These are phyloP conservation scores for Augochlorella aurata DNA, from an alignment of 2,888 invertebrate genomes.

Conservation along the genomic window DNA sequence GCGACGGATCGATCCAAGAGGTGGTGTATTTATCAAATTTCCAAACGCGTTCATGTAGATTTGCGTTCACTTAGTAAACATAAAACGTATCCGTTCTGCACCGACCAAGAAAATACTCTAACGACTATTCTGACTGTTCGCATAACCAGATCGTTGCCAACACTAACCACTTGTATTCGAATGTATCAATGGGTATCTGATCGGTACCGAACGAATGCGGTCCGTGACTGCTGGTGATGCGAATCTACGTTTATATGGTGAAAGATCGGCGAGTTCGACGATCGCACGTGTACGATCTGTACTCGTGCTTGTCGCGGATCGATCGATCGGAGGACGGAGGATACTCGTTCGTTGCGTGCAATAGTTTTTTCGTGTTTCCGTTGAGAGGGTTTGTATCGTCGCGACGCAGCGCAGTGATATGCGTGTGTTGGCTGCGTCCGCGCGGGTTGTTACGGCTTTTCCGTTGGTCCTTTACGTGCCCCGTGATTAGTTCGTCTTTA, in stretches of 20 bases:
- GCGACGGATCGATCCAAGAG: not conserved
- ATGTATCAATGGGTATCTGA: not conserved
- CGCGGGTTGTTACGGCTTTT: constrained; percentile 51
- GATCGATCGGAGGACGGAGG: constrained; percentile 32
- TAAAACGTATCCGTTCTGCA: too few relatives aligned
- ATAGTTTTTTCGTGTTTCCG: constrained; percentile 65
- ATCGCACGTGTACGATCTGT: constrained; percentile 12
- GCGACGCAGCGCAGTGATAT: constrained; percentile 20
- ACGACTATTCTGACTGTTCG: not conserved
- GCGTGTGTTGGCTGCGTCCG: constrained; percentile 1
- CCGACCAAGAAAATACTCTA: too few relatives aligned
- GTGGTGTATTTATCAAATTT: constrained; percentile 70
- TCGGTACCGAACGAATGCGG: not conserved
- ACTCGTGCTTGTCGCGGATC: constrained; percentile 28
- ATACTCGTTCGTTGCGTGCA: constrained; percentile 66
- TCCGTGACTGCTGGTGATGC: not conserved
- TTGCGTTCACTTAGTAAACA: too few relatives aligned
- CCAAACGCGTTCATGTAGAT: not conserved
- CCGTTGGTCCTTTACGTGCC: constrained; percentile 25
- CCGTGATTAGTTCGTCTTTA: constrained; percentile 26
- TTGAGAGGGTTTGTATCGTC: constrained; percentile 9
- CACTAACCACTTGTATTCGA: not conserved
- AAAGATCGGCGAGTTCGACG: constrained; percentile 42
- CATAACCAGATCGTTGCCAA: not conserved
- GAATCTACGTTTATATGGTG: constrained; percentile 19